phyloP scores from a whole-genome alignment of 1,140 invertebrate genomes.

The Drosophila albomicans region DNA sequence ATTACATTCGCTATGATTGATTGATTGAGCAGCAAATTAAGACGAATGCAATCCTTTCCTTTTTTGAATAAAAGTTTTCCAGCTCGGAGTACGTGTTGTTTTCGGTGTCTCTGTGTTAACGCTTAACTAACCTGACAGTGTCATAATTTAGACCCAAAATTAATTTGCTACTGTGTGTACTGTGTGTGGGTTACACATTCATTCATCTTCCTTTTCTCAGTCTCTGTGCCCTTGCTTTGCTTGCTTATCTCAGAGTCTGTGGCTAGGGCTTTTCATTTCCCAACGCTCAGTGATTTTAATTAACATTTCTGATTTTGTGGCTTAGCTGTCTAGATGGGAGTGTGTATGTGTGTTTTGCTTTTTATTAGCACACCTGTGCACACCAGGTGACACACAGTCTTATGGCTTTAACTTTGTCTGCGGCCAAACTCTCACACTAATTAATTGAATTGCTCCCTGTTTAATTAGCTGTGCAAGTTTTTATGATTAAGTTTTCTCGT shows the following conservation, averaged over 20 bases:
- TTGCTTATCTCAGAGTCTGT: conserved; percentile 12
- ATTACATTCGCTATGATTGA: conserved; percentile 15
- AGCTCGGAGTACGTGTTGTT: not conserved
- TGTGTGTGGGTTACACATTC: conserved; percentile 1
- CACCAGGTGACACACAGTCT: conserved; percentile 40
- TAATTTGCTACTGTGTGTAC: conserved; percentile 41
- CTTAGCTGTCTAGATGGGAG: conserved; percentile 21
- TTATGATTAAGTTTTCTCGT: conserved; percentile 62
- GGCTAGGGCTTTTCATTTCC: conserved; percentile 61
- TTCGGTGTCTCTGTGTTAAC: not conserved
- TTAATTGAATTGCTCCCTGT: conserved; percentile 78
- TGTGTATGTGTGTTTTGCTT: conserved; percentile 14
- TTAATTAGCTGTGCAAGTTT: conserved; percentile 68
- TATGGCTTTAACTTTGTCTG: conserved; percentile 47
- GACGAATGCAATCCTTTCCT: not conserved
- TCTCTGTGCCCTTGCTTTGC: not conserved
- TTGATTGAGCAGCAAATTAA: conserved; percentile 23
- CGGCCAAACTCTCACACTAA: conserved; percentile 29
- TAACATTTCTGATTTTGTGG: conserved; percentile 82
- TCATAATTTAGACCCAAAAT: conserved; percentile 57
- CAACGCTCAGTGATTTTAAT: conserved; percentile 76
- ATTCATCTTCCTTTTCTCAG: conserved; percentile 46
- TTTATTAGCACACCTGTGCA: conserved; percentile 74
- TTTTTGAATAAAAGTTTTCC: no score
- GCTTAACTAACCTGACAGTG: conserved; percentile 29